Conservation (phyloP, 2,888 invertebrate species). For the Nymphalis urticae region DNA sequence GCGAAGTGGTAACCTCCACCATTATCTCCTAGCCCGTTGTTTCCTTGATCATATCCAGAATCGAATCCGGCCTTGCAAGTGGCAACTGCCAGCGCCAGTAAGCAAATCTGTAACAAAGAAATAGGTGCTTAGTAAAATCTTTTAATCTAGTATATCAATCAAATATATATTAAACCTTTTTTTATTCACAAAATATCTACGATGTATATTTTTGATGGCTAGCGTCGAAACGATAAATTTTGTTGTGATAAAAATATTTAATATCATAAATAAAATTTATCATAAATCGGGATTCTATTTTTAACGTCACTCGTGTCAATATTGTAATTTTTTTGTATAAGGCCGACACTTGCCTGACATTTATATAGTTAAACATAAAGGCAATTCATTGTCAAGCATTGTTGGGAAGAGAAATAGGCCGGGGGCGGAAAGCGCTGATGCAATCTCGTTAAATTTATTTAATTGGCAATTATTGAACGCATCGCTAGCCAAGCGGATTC, state of each 20-base stretch:
- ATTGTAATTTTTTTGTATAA: constrained; percentile 14
- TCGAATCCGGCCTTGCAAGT: constrained; percentile 66
- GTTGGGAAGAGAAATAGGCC: constrained; percentile 27
- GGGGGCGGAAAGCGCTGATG: constrained; percentile 23
- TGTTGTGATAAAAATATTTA: not conserved
- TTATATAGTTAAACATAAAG: constrained; percentile 20
- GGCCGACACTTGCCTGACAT: constrained; percentile 11
- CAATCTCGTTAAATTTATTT: constrained; percentile 31
- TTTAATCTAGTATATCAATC: not conserved
- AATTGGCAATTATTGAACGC: constrained; percentile 36
- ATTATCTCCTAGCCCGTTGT: constrained; percentile 43
- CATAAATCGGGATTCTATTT: constrained; percentile 7
- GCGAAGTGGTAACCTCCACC: constrained; percentile 43
- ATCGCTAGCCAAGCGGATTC: constrained; percentile 23
- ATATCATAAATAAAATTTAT: constrained; percentile 19
- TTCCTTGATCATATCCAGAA: constrained; percentile 46
- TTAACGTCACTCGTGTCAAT: constrained; percentile 3
- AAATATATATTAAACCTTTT: not conserved
- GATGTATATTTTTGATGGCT: not conserved
- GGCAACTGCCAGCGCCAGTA: constrained; percentile 70
- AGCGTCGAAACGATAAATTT: not conserved
- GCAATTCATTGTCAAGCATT: constrained; percentile 22
- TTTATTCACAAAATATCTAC: not conserved
- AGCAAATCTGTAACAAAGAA: constrained; percentile 64
- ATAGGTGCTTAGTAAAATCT: not conserved